Evolutionary conservation across 2,888 invertebrate genomes (phyloP), one percentile per base, ranked within the genome.

Genomic region (Hypolimnas misippus): DNA sequence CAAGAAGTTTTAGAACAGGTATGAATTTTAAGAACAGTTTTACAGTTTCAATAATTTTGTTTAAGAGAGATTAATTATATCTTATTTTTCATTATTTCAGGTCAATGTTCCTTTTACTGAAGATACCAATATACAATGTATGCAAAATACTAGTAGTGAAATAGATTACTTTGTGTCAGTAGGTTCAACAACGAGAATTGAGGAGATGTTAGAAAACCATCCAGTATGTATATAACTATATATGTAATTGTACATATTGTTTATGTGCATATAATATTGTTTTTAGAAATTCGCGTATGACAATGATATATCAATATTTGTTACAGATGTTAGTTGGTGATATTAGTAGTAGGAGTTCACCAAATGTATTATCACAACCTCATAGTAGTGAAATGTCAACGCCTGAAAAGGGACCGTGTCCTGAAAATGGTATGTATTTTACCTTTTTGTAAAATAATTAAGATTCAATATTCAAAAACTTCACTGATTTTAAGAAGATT

Each of bases 1-100:
- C 95, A 96, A 81, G 96, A 96, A 88, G 94, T 96, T 69, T 86
- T 96, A 63, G 96, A 96, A 80, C 96, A 96, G 93, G 95, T 95
- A 72, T 52, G 40, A 31, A 12, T 12, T 19, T 46, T 42, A 16
- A n/a, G 4, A 49, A 21, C 3, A 3, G 1, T 38, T 29, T 59
- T 35, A 31, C 8, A 46, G 14, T 53, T 63, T 4, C 55, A 16
- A 31, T 56, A 51, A n/a, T n/a, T n/a, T n/a, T n/a, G n/a, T n/a
- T n/a, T n/a, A n/a, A n/a, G n/a, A n/a, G n/a, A n/a, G n/a, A n/a
- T n/a, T n/a, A n/a, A n/a, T n/a, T n/a, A n/a, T n/a, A n/a, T n/a
- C n/a, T n/a, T n/a, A n/a, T n/a, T n/a, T n/a, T n/a, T n/a, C n/a
- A n/a, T n/a, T n/a, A n/a, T n/a, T 84, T 66, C 80, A 94, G 94